These are phyloP conservation scores for Rhinogobius similis DNA, from an alignment of 2,113 vertebrate species.

Conservation along the genomic window DNA sequence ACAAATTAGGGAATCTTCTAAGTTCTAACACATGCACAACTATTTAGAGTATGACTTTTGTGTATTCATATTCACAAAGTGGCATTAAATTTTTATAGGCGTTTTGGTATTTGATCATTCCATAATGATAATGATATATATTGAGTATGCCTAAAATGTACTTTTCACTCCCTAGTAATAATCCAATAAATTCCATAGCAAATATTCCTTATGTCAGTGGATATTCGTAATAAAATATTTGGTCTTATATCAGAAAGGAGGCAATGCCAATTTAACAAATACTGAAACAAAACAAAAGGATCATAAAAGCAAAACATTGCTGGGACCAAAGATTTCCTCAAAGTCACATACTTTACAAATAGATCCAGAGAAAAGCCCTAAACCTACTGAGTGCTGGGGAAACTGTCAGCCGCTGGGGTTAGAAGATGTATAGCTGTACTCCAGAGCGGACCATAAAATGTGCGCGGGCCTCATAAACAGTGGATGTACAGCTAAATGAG, in stretches of 20 bases:
- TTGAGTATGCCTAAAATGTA: no score
- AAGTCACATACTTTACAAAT: neutral
- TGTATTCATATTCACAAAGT: neutral
- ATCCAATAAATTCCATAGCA: neutral
- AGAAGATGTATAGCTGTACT: constrained; percentile 28
- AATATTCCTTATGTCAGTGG: neutral
- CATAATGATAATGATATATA: no score
- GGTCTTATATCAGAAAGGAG: neutral
- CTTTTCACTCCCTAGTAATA: no score
- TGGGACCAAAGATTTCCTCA: neutral
- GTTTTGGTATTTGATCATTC: no score
- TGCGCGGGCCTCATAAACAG: constrained; percentile 44
- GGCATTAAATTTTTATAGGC: no score
- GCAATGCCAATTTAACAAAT: neutral
- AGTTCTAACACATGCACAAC: no score
- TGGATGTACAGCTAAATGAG: constrained; percentile 25
- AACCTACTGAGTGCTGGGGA: constrained; percentile 5
- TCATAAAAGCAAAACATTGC: neutral
- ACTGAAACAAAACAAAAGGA: neutral
- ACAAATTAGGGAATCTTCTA: neutral
- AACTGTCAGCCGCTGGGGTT: neutral
- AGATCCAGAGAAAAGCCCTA: constrained; percentile 3
- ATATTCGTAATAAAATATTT: neutral
- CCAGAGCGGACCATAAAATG: constrained; percentile 45
- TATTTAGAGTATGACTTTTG: no score